phyloP scores from a whole-genome alignment of 2,888 invertebrate genomes.

The Brassicogethes aeneus region DNA sequence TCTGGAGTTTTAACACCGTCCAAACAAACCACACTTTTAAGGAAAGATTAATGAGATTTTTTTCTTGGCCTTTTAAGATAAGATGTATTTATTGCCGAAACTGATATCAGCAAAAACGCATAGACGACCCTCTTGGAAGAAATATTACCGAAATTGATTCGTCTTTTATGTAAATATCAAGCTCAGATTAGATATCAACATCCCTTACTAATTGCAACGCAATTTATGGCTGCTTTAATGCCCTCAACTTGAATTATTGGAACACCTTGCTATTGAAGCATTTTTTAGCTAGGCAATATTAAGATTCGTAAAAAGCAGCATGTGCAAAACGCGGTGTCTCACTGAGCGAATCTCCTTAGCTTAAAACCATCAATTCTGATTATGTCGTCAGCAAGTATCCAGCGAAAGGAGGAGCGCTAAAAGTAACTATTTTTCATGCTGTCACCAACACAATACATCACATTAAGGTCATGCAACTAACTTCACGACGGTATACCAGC shows the following conservation, averaged over 20 bases:
- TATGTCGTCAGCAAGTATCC: conserved; percentile 28
- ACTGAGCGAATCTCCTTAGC: too few species aligned
- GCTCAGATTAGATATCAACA: neutral
- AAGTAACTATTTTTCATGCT: conserved; percentile 37
- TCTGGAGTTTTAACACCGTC: neutral
- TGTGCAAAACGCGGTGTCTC: too few species aligned
- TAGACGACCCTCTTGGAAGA: conserved; percentile 8
- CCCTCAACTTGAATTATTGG: too few species aligned
- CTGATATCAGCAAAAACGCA: neutral
- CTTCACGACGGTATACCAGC: neutral
- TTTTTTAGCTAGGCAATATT: too few species aligned
- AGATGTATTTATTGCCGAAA: neutral
- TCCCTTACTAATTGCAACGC: neutral
- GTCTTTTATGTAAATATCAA: conserved; percentile 27
- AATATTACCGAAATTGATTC: conserved; percentile 21
- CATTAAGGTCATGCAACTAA: conserved; percentile 16
- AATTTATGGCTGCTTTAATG: neutral
- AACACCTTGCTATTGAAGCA: too few species aligned
- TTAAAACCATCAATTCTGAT: conserved; percentile 34
- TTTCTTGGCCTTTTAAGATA: neutral
- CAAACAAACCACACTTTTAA: neutral
- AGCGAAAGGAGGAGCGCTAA: conserved; percentile 23
- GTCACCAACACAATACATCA: conserved; percentile 32
- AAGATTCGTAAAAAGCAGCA: too few species aligned
- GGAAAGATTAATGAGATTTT: neutral